A percentile compares a stretch with the other conserved stretches of the same genome.
Evolutionary conservation across 2,113 vertebrate species (phyloP).

Genomic region (Miniopterus natalensis): DNA sequence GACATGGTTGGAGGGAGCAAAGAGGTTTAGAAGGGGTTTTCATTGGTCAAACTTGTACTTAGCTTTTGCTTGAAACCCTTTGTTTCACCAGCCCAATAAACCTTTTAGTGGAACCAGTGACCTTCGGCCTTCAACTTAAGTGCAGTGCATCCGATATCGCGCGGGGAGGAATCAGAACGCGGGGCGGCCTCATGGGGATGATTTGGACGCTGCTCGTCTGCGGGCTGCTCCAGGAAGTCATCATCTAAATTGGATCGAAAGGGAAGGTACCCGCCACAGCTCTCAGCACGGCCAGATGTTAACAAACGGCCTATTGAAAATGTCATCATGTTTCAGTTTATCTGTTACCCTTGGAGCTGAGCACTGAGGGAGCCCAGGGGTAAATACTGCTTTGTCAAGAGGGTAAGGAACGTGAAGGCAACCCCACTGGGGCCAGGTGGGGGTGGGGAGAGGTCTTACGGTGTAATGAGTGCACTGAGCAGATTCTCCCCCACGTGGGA

Average conservation of each 20-base stretch:
- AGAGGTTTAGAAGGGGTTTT: neutral
- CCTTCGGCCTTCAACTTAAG: neutral
- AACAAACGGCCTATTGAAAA: conserved; percentile 40
- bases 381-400: conserved; percentile 66
- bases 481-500: neutral
- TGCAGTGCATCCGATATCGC: neutral
- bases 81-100: neutral
- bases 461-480: neutral
- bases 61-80: conserved; percentile 36
- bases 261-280: neutral
- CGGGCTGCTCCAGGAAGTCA: conserved; percentile 64
- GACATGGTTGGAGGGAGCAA: neutral
- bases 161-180: neutral
- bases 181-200: conserved; percentile 1
- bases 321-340: conserved; percentile 72
- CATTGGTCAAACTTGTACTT: neutral
- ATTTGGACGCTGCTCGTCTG: conserved; percentile 22
- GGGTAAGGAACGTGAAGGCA: neutral
- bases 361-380: conserved; percentile 39
- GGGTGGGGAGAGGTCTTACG: neutral
- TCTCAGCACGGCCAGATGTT: neutral
- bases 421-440: neutral
- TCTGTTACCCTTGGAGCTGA: conserved; percentile 7
- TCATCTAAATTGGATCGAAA: conserved; percentile 35
- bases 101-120: neutral